Evolutionary conservation across 2,113 vertebrate genomes (phyloP).

Genomic region (Gambusia affinis): DNA sequence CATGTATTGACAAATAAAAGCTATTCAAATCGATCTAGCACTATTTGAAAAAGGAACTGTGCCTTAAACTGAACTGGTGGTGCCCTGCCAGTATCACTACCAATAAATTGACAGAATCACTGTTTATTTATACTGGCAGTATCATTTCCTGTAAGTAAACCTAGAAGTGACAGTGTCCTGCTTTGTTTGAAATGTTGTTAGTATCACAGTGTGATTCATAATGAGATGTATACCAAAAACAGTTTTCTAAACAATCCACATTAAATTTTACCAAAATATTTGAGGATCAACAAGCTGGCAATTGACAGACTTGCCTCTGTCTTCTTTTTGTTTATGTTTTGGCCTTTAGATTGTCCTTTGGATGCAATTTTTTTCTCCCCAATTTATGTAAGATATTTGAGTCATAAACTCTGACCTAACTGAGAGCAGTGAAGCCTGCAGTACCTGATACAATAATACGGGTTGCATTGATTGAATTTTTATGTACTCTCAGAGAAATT

Average conservation of each 20-base stretch:
- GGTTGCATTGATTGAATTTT: background rate
- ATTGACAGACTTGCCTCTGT: background rate
- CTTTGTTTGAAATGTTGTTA: background rate
- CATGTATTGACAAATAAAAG: background rate
- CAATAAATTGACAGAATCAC: too few relatives aligned
- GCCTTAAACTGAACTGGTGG: background rate
- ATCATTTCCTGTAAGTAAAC: too few relatives aligned
- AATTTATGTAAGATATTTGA: background rate
- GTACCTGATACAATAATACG: background rate
- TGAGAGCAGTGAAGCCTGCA: background rate
- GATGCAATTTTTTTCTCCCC: background rate
- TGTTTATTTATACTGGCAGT: too few relatives aligned
- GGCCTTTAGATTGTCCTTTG: too few relatives aligned
- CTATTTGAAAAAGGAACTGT: background rate
- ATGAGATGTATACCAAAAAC: background rate
- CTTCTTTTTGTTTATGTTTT: background rate
- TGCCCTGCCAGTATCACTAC: too few relatives aligned
- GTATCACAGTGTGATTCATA: background rate
- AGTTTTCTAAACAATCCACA: background rate
- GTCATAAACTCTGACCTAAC: background rate
- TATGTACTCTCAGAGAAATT: conserved; percentile 18
- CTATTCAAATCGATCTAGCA: background rate
- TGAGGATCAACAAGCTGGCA: too few relatives aligned
- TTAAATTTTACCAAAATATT: background rate
- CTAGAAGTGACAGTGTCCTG: too few relatives aligned